phyloP scores from a whole-genome alignment of 2,888 invertebrate genomes.

The Tetranychus piercei region DNA sequence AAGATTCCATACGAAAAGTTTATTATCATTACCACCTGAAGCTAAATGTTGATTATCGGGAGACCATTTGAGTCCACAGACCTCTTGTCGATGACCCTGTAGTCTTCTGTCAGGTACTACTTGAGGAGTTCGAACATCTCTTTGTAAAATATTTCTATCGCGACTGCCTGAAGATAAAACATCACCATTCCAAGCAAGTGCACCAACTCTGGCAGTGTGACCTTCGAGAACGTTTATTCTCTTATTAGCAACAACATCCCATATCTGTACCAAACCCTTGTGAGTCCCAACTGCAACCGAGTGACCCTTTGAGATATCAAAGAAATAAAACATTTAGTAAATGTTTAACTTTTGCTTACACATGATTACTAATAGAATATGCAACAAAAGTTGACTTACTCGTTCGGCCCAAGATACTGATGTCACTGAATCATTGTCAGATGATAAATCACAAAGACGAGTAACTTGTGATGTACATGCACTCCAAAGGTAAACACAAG shows the following conservation, averaged over 20 bases:
- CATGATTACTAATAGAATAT: not conserved
- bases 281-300: slow-evolving; percentile 94
- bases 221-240: slow-evolving; percentile 76
- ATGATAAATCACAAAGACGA: slow-evolving; percentile 68
- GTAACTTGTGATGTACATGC: slow-evolving; percentile 63
- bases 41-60: slow-evolving; percentile 92
- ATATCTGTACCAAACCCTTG: slow-evolving; percentile 87
- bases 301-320: slow-evolving; percentile 45
- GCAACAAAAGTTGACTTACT: slow-evolving; percentile 13
- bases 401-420: slow-evolving; percentile 98
- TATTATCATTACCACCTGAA: slow-evolving; percentile 95
- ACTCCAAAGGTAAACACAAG: slow-evolving; percentile 96
- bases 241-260: slow-evolving; percentile 89
- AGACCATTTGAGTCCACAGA: slow-evolving; percentile 93
- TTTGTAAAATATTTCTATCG: slow-evolving; percentile 75
- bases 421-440: slow-evolving; percentile 83
- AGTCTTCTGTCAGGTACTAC: slow-evolving; percentile 55
- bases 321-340: not conserved
- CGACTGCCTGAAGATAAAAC: slow-evolving; percentile 83
- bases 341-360: slow-evolving; percentile 12
- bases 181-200: slow-evolving; percentile 93
- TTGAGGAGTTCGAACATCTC: slow-evolving; percentile 73
- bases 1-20: slow-evolving; percentile 75
- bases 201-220: slow-evolving; percentile 66
- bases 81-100: slow-evolving; percentile 82